Percentiles rank a stretch among this genome's conserved stretches.
These are phyloP conservation scores for Harpagoxenus sublaevis DNA, from an alignment of 2,888 invertebrate species.

Conservation along the genomic window DNA sequence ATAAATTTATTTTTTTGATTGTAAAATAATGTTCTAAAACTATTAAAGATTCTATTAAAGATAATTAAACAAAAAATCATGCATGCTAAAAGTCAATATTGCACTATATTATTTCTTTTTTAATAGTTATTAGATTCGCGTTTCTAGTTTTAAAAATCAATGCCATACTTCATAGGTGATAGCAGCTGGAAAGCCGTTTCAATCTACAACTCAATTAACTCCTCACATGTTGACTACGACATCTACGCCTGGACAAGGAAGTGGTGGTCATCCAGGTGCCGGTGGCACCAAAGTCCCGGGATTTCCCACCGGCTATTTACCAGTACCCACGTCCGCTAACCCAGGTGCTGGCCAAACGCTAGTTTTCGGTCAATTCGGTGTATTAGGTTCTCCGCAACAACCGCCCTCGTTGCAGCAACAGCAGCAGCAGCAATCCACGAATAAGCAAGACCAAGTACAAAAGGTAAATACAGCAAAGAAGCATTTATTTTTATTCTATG, in stretches of 20 bases:
- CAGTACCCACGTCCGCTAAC: slow-evolving; percentile 92
- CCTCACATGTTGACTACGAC: slow-evolving; percentile 94
- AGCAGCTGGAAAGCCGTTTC: slow-evolving; percentile 94
- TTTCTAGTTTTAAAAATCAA: not conserved
- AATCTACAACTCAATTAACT: slow-evolving; percentile 90
- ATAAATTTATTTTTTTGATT: not conserved
- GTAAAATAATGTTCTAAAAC: not conserved
- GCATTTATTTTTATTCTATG: not conserved
- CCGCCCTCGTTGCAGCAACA: slow-evolving; percentile 83
- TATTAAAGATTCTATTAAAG: not conserved
- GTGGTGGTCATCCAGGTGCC: slow-evolving; percentile 81
- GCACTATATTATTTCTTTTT: not conserved
- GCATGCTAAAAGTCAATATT: not conserved
- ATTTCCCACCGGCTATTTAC: slow-evolving; percentile 92
- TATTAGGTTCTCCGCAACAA: slow-evolving; percentile 89
- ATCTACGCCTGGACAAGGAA: slow-evolving; percentile 83
- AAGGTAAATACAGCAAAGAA: slow-evolving; percentile 74
- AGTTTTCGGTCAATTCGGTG: slow-evolving; percentile 91
- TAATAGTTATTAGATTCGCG: not conserved
- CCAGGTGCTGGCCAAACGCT: slow-evolving; percentile 89
- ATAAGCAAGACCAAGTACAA: slow-evolving; percentile 85
- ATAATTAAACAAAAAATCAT: not conserved
- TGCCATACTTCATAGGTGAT: slow-evolving; percentile 89
- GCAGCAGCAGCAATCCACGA: slow-evolving; percentile 81
- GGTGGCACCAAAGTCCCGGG: slow-evolving; percentile 84